phyloP scores from a whole-genome alignment of 1,140 invertebrate species.

The Cecropterus lyciades region DNA sequence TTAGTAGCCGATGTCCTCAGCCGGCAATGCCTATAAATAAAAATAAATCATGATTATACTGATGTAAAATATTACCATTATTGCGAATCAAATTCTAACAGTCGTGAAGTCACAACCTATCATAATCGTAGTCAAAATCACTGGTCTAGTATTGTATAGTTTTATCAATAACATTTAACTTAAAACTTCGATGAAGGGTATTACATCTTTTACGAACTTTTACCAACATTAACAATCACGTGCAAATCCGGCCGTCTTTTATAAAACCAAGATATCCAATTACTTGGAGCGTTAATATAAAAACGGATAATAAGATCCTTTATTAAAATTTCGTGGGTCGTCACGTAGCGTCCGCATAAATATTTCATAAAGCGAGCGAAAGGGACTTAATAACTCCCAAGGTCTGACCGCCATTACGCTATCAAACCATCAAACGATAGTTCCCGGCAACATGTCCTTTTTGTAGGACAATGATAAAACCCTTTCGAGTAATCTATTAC shows the following conservation, averaged over 20 bases:
- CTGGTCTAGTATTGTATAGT: too few relatives aligned
- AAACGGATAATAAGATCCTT: constrained; percentile 32
- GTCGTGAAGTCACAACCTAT: too few relatives aligned
- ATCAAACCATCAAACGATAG: constrained; percentile 24
- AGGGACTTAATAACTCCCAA: constrained; percentile 31
- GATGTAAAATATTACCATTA: too few relatives aligned
- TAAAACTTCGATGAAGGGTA: too few relatives aligned
- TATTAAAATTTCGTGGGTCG: constrained; percentile 30
- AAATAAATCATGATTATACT: too few relatives aligned
- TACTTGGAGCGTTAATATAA: constrained; percentile 20
- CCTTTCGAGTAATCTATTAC: neutral
- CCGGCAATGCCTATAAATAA: too few relatives aligned
- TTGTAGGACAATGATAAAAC: neutral
- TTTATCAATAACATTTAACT: too few relatives aligned
- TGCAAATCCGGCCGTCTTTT: neutral
- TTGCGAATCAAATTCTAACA: too few relatives aligned
- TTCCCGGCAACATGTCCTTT: constrained; percentile 6
- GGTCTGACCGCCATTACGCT: constrained; percentile 29
- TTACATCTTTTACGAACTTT: neutral
- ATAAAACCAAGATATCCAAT: constrained; percentile 14
- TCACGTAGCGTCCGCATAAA: constrained; percentile 29
- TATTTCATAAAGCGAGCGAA: constrained; percentile 34
- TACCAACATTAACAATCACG: neutral
- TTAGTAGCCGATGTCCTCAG: too few relatives aligned
- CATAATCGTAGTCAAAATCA: too few relatives aligned